Base-by-base conservation (phyloP, 2,797 vertebrate species). In the Zalophus californianus region DNA sequence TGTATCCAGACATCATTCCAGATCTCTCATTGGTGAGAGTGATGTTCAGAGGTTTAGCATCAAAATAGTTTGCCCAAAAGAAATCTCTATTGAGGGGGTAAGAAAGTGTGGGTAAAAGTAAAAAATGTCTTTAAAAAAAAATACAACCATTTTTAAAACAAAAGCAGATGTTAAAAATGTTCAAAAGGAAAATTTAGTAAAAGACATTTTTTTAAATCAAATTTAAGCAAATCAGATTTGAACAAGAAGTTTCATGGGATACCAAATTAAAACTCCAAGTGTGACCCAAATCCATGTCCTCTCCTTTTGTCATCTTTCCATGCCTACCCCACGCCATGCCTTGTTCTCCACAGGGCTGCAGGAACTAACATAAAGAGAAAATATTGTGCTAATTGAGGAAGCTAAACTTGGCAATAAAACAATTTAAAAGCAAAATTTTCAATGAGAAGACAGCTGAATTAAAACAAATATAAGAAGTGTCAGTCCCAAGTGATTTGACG, bases 141-240 rank as follows among this genome's bases (percentile, higher is more conserved):
- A 54, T 27, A 48, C 12, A 86, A 83, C 27, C 56, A 83, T 86
- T 96, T 97, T 95, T n/a, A 90, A 96, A 97, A 91, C 48, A 95
- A 98, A 97, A 93, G 18, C 88, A 97, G 96, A 96, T 92, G 79
- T 91, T 92, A 23, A 93, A 90, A 86, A 52, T 54, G 27, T 97
- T 89, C 70, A 68, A 96, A 93, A 78, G 35, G 50, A 52, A 85
- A 95, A 95, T 25, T 52, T 58, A 72, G 73, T 80, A 21, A 93
- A 96, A 90, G 44, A 41, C 38, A 56, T 93, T 97, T 97, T 88
- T 54, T 16, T 66, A 78, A 84, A 95, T 50, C 48, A 72, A 66
- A 88, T 84, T 80, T n/a, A 64, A 97, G 41, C 56, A 92, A 95
- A 93, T 92, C 7, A 18, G 62, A 64, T 95, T 96, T 95, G 80